Base-by-base conservation (phyloP, 2,797 vertebrate genomes). In the Liasis olivaceus region DNA sequence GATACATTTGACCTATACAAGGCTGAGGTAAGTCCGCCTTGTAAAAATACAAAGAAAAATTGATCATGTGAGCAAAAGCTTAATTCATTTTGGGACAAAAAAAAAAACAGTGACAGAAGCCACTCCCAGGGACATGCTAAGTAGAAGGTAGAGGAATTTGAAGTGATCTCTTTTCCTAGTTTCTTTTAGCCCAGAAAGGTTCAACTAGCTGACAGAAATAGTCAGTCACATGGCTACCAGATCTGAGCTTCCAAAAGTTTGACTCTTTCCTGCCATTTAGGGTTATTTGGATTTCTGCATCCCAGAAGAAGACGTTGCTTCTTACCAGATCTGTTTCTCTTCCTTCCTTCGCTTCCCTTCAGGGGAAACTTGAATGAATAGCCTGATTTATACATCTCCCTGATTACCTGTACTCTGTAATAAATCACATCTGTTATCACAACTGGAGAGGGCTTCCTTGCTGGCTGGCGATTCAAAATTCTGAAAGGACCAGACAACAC, bases 381-480 rank as follows among this genome's bases (percentile, higher is more conserved):
- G 22, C 56, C 1, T n/a, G 66, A 93, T 95, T 95, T 93, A 95
- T 63, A 95, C 93, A 91, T 54, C 8, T 77, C 8, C 54, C 87
- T 91, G 86, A 94, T 95, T 95, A 93, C 91, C 89, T 95, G 87
- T 72, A 94, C 24, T 95, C 95, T 93, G 92, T n/a, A 90, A 95
- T 95, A 96, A 96, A 95, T 89, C 94, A 94, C 94, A 96, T 96
- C 95, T 96, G 94, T 90, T 92, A 94, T 94, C 95, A 94, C 95
- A 96, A 96, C 62, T 95, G 92, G 96, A 96, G 89, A 94, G 14
- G 62, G 94, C 93, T 92, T 94, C 94, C 84, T 95, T 92, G 95
- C 31, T 91, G 94, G 93, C 94, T 95, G 94, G 94, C 94, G 95
- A 51, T 89, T 88, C 94, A 94, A 94, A 92, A 93, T 91, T 94